phyloP scores from a whole-genome alignment of 1,140 invertebrate genomes.

The Drosophila littoralis region DNA sequence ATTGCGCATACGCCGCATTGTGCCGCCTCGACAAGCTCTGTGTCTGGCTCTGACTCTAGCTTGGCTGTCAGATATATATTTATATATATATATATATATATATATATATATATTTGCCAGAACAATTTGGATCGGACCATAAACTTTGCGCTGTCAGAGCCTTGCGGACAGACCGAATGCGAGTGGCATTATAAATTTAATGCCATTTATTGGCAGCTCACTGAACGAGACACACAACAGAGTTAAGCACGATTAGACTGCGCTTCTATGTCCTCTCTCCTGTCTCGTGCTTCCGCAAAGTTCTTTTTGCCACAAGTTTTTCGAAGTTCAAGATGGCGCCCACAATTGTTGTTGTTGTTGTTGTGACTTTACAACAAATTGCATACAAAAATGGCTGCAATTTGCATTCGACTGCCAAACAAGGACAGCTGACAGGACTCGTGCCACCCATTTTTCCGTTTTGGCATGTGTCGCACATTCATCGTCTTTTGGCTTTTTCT shows the following conservation, averaged over 20 bases:
- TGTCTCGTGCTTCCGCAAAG: background rate
- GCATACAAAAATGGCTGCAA: constrained; percentile 67
- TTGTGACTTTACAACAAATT: constrained; percentile 59
- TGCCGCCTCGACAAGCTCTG: background rate
- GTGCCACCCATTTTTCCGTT: constrained; percentile 32
- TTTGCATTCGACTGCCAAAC: constrained; percentile 58
- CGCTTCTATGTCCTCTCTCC: background rate
- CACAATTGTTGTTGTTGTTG: constrained; percentile 19
- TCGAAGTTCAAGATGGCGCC: constrained; percentile 30
- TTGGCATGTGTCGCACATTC: constrained; percentile 54
- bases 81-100: background rate
- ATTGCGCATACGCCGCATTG: constrained; percentile 61
- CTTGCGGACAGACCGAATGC: constrained; percentile 18
- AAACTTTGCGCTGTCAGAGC: constrained; percentile 27
- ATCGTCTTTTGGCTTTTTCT: constrained; percentile 32
- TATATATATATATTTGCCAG: background rate
- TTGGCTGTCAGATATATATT: constrained; percentile 11
- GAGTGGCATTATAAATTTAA: constrained; percentile 41
- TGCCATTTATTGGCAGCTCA: constrained; percentile 38
- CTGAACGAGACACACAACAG: constrained; percentile 6
- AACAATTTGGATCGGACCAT: background rate
- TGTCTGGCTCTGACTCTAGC: background rate
- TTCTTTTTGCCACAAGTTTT: background rate
- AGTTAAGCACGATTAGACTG: constrained; percentile 26
- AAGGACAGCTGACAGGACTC: constrained; percentile 1